Percentiles rank a stretch among this genome's conserved stretches.
phyloP scores from a whole-genome alignment of 53 echinoderm and acorn worm species.

The Apostichopus leukothele region DNA sequence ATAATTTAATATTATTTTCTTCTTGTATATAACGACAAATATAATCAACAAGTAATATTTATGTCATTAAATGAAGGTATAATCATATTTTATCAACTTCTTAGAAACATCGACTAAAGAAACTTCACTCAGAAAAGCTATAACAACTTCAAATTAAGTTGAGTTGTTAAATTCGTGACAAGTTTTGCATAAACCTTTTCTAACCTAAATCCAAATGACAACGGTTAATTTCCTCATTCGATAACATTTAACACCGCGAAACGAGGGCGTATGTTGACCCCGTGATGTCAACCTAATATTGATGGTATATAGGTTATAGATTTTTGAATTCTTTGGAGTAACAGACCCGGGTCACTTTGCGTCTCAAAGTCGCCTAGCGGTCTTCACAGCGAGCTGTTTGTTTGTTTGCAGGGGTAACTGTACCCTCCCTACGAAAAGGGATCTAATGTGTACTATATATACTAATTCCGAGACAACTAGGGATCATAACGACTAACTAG shows the following conservation, averaged over 20 bases:
- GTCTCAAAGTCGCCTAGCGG: slow-evolving; percentile 31
- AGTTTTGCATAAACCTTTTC: no score
- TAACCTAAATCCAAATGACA: no score
- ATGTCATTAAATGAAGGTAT: no score
- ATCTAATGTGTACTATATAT: slow-evolving; percentile 18
- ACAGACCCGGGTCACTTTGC: slow-evolving; percentile 38
- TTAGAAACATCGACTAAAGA: no score
- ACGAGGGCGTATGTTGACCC: slow-evolving; percentile 18
- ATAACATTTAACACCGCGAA: background rate
- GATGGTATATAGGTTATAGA: background rate
- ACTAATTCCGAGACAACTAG: background rate
- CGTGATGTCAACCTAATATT: background rate
- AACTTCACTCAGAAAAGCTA: no score
- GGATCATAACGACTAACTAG: background rate
- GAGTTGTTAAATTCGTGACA: no score
- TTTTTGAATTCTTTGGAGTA: slow-evolving; percentile 32
- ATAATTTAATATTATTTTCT: no score
- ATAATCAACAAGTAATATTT: no score
- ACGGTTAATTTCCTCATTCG: background rate
- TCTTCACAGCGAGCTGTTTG: slow-evolving; percentile 21
- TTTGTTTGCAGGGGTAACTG: slow-evolving; percentile 34
- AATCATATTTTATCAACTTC: no score
- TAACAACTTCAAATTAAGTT: no score
- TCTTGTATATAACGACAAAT: no score
- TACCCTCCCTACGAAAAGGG: slow-evolving; percentile 1